These are phyloP conservation scores for Pampus argenteus DNA, from an alignment of 2,797 vertebrate species.

Conservation along the genomic window DNA sequence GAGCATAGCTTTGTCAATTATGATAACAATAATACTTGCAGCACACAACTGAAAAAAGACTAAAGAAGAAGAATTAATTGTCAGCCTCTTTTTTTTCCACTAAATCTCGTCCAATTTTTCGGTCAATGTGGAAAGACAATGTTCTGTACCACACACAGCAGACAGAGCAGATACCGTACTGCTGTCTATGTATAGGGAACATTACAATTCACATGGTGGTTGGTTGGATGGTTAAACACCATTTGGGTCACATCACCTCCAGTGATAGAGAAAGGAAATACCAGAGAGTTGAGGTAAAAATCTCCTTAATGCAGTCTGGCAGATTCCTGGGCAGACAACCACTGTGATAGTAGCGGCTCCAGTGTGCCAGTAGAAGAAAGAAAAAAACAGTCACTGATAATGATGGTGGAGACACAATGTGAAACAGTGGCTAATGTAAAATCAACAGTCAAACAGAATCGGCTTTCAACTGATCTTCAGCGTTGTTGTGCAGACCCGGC, in stretches of 20 bases:
- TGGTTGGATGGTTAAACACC: constrained; percentile 20
- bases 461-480: not conserved
- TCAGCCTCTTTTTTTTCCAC: constrained; percentile 25
- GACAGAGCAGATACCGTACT: constrained; percentile 25
- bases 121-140: constrained; percentile 17
- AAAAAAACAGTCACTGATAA: constrained; percentile 37
- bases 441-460: not conserved
- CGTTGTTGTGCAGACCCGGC: constrained; percentile 13
- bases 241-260: constrained; percentile 67
- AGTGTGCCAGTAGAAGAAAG: constrained; percentile 25
- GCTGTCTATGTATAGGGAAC: constrained; percentile 46
- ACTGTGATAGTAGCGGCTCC: constrained; percentile 59
- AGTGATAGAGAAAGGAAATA: constrained; percentile 82
- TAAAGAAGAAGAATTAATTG: not conserved
- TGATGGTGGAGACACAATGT: constrained; percentile 6
- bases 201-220: constrained; percentile 38
- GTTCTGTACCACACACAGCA: constrained; percentile 19
- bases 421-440: constrained; percentile 1
- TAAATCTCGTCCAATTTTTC: constrained; percentile 20
- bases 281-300: constrained; percentile 74
- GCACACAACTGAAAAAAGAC: not conserved
- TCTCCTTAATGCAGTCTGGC: constrained; percentile 47
- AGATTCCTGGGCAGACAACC: constrained; percentile 64
- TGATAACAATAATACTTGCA: constrained; percentile 1
- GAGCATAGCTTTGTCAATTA: constrained; percentile 15